Base-by-base conservation (phyloP, 1,140 invertebrate genomes). In the Eupristina koningsbergeri region DNA sequence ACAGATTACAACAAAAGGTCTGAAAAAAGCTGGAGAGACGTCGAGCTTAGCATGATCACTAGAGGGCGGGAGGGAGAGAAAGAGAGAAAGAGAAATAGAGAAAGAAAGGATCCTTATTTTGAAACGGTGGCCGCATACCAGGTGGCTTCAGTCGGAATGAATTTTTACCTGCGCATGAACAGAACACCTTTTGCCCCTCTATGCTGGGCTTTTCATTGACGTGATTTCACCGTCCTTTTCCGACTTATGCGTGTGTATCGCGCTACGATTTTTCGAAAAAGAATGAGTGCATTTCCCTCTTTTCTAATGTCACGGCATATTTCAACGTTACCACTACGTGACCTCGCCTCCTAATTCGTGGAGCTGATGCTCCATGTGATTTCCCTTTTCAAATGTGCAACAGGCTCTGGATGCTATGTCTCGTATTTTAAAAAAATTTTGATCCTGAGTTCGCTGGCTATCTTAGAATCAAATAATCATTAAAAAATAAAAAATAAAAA, bases 51-150 rank as follows among this genome's bases (percentile, higher is more conserved):
- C 34, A 26, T 19, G n/a, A n/a, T n/a, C n/a, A n/a, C n/a, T n/a
- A 6, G 26, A 17, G 31, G 15, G 61, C 11, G n/a, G 19, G 73
- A 5, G 13, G 15, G 26, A 74, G 29, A 74, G 45, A 50, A 29
- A 74, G 73, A 29, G 26, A 50, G 73, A 50, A 45, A 50, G 50
- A 61, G 74, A 36, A 29, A 76, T 45, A 6, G 74, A 58, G 74
- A 58, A 26, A 36, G 47, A 6, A 31, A 29, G 8, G 19, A 11
- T 22, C 13, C 22, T 8, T 41, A 71, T 71, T 41, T 41, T 41
- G 67, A 41, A 71, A 71, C 22, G 67, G 22, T 41, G 36, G 26
- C 36, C 67, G 36, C 36, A 71, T 71, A 71, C 67, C 67, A 71
- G 67, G 67, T 71, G 67, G 67, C 36, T 41, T 71, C 22, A 22